These are phyloP conservation scores for Mirza zaza DNA, from an alignment of 2,113 vertebrate species.

Conservation along the genomic window DNA sequence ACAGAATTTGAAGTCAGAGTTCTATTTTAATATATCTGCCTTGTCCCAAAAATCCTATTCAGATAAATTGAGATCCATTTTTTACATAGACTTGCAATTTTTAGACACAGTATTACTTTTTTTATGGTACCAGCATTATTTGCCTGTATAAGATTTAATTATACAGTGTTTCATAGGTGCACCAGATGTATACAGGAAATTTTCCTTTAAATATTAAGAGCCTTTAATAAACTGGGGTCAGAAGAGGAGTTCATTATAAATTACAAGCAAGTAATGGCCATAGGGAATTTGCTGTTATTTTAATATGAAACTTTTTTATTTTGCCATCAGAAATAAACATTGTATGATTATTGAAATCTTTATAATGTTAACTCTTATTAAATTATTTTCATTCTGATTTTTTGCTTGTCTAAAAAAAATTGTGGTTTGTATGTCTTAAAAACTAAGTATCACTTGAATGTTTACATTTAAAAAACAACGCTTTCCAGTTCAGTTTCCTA, in stretches of 20 bases:
- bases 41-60: neutral
- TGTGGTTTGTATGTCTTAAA: neutral
- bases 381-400: neutral
- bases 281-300: neutral
- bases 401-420: neutral
- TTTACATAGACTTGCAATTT: neutral
- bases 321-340: neutral
- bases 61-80: neutral
- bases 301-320: neutral
- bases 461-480: slow-evolving; percentile 2
- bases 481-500: neutral
- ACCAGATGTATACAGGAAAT: neutral
- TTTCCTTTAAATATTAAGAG: slow-evolving; percentile 4
- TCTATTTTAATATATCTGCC: neutral
- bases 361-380: slow-evolving; percentile 26
- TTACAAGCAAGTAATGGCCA: neutral
- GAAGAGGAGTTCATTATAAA: neutral
- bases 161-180: neutral
- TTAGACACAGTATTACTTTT: neutral
- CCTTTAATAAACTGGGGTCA: neutral
- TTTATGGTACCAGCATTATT: neutral
- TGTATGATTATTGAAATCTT: neutral
- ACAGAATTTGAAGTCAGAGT: slow-evolving; percentile 8
- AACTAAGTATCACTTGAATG: slow-evolving; percentile 7
- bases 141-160: neutral